phyloP scores from a whole-genome alignment of 1,140 invertebrate species.

The Wasmannia auropunctata region DNA sequence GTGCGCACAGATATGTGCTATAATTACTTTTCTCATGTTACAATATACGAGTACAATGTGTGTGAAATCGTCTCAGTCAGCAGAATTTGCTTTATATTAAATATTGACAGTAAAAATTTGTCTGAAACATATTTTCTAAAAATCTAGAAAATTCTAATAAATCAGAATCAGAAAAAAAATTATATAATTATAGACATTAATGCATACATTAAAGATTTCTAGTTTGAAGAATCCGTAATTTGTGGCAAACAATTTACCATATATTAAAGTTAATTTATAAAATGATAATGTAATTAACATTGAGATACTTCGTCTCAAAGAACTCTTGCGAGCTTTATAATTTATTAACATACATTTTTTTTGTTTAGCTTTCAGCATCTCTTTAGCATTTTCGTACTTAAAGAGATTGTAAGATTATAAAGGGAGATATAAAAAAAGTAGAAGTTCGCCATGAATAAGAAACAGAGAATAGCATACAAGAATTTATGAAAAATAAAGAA shows the following conservation, averaged over 20 bases:
- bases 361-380: background rate
- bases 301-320: background rate
- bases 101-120: background rate
- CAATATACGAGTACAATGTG: background rate
- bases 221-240: background rate
- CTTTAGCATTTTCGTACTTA: background rate
- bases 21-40: background rate
- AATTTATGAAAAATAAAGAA: constrained; percentile 37
- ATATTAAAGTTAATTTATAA: background rate
- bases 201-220: background rate
- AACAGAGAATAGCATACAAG: background rate
- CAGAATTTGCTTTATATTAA: constrained; percentile 10
- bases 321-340: background rate
- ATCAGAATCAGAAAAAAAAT: background rate
- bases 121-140: background rate
- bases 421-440: background rate
- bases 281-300: background rate
- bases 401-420: background rate
- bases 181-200: background rate
- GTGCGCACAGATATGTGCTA: background rate
- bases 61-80: background rate
- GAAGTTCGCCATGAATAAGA: background rate
- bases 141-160: background rate
- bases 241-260: too few relatives aligned
- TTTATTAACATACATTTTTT: constrained; percentile 4